Evolutionary conservation across 2,888 invertebrate genomes (phyloP).

Genomic region (Andrena trimmerana): DNA sequence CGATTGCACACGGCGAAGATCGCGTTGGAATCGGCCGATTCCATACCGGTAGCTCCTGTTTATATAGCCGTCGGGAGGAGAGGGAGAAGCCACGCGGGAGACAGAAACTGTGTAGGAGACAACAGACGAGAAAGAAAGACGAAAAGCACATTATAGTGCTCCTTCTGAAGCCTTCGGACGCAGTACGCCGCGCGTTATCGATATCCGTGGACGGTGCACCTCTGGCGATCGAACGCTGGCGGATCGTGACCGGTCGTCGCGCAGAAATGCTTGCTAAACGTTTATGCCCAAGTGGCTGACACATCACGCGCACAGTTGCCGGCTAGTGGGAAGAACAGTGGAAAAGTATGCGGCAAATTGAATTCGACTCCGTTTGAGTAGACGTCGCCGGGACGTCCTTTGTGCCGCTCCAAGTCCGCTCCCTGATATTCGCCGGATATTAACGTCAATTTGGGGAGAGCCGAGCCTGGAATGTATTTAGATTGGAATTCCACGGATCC

Average conservation of each 20-base stretch:
- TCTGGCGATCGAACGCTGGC: not conserved
- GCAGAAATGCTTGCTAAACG: not conserved
- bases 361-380: not conserved
- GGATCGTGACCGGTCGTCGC: not conserved
- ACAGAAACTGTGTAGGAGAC: constrained; percentile 22
- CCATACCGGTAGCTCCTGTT: constrained; percentile 51
- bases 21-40: constrained; percentile 34
- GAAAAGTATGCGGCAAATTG: not conserved
- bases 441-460: constrained; percentile 4
- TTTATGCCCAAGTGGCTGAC: not conserved
- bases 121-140: constrained; percentile 38
- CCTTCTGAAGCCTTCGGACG: constrained; percentile 37
- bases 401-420: not conserved
- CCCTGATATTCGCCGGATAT: not conserved
- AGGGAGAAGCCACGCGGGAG: constrained; percentile 29
- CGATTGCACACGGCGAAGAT: constrained; percentile 1
- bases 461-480: constrained; percentile 1
- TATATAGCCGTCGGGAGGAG: constrained; percentile 16
- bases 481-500: not conserved
- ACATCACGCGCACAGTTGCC: not conserved
- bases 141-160: constrained; percentile 38
- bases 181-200: constrained; percentile 48
- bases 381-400: not conserved
- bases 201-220: constrained; percentile 29
- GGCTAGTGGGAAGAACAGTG: constrained; percentile 11